A percentile compares a stretch with the other conserved stretches of the same genome.
Conservation (phyloP, 1,140 invertebrate species). For the Homalodisca vitripennis region DNA sequence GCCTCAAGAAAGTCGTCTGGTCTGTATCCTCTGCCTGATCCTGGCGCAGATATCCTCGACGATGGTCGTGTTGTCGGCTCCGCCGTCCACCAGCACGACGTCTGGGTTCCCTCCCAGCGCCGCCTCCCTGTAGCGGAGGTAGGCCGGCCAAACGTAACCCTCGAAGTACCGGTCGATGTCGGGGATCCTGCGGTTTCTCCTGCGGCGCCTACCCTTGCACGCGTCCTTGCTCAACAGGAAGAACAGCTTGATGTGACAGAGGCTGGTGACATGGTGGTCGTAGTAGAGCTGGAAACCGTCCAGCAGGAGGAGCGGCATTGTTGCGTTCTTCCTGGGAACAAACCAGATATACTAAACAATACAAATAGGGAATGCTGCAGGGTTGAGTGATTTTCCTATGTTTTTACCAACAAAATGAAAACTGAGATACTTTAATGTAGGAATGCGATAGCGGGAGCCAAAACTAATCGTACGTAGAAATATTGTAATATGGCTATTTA, state of each 20-base stretch:
- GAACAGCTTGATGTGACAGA: background rate
- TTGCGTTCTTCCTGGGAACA: background rate
- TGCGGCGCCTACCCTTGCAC: background rate
- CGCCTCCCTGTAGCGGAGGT: background rate
- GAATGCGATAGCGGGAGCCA: no score
- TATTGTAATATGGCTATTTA: no score
- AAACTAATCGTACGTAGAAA: no score
- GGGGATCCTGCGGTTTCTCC: background rate
- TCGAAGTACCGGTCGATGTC: conserved; percentile 1
- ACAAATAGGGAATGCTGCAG: no score
- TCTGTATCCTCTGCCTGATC: no score
- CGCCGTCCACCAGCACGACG: background rate
- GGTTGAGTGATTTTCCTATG: no score
- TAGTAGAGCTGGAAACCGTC: conserved; percentile 2
- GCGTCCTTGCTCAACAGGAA: conserved; percentile 1
- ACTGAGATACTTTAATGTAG: no score
- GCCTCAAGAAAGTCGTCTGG: no score
- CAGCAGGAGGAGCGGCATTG: background rate
- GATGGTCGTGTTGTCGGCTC: background rate
- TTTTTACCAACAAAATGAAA: no score
- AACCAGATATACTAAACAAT: no score
- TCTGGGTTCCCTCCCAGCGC: background rate
- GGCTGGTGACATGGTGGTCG: background rate
- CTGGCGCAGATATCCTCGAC: background rate
- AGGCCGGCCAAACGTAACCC: background rate